Evolutionary conservation across 1,140 invertebrate genomes (phyloP).

Genomic region (Streblospio benedicti): DNA sequence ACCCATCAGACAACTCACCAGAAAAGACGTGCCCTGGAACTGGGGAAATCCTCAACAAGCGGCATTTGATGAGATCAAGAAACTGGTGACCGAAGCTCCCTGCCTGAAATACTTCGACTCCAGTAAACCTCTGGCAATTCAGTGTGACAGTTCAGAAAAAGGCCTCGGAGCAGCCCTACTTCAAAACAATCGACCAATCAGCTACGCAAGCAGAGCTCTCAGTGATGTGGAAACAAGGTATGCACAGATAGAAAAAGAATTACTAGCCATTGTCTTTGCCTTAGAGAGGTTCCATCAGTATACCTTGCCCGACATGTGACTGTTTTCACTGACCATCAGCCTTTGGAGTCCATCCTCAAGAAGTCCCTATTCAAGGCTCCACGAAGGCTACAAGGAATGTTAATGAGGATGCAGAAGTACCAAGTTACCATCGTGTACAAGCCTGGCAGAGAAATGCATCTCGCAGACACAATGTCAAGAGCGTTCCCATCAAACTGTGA

Average conservation of each 20-base stretch:
- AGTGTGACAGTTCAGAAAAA: slow-evolving; percentile 26
- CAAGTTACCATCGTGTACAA: slow-evolving; percentile 43
- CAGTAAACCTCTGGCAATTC: too few species aligned
- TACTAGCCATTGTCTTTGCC: too few species aligned
- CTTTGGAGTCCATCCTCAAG: slow-evolving; percentile 39
- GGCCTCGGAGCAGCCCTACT: slow-evolving; percentile 45
- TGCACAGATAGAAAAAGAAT: too few species aligned
- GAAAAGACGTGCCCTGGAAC: too few species aligned
- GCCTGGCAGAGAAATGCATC: slow-evolving; percentile 42
- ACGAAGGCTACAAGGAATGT: slow-evolving; percentile 44
- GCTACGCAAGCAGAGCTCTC: slow-evolving; percentile 21
- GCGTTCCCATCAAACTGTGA: too few species aligned
- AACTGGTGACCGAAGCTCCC: too few species aligned
- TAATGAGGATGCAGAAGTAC: slow-evolving; percentile 44
- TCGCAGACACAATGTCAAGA: slow-evolving; percentile 30
- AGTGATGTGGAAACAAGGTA: too few species aligned
- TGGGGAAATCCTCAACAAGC: too few species aligned
- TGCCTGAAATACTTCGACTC: too few species aligned
- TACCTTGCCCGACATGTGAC: slow-evolving; percentile 28
- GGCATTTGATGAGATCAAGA: too few species aligned
- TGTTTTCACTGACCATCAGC: slow-evolving; percentile 38
- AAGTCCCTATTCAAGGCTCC: slow-evolving; percentile 42
- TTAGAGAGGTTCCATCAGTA: slow-evolving; percentile 41
- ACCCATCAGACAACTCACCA: slow-evolving; percentile 15
- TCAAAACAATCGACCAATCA: too few species aligned